Evolutionary conservation across 2,797 vertebrate species (phyloP).

Genomic region (Simalia tracyae): DNA sequence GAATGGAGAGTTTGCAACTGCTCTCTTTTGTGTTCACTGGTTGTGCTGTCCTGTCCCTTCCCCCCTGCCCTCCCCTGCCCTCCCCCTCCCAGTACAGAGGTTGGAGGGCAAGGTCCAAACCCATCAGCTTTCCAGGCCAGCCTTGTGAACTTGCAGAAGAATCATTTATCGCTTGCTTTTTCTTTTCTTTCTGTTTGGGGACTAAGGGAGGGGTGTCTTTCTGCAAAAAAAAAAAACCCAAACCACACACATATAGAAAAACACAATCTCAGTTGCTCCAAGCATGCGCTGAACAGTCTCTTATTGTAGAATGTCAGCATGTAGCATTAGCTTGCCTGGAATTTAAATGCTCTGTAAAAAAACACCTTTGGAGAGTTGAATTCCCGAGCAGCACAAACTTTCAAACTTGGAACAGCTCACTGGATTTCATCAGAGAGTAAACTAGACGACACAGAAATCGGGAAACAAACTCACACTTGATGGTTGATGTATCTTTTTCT

Average conservation of each 20-base stretch:
- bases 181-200: background rate
- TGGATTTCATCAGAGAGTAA: background rate
- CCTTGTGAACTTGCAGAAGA: background rate
- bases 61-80: background rate
- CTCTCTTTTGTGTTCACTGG: background rate
- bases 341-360: constrained; percentile 13
- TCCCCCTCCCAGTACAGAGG: constrained; percentile 23
- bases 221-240: too few relatives aligned
- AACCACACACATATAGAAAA: background rate
- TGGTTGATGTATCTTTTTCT: background rate
- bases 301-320: background rate
- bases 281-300: background rate
- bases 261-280: background rate
- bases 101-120: accelerated
- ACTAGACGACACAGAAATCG: background rate
- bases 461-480: background rate
- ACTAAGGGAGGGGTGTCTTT: too few relatives aligned
- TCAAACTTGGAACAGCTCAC: background rate
- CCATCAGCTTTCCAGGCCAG: background rate
- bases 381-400: background rate
- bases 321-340: background rate
- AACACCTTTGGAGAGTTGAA: background rate
- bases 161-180: background rate
- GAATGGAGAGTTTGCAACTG: background rate
- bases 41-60: background rate